Evolutionary conservation across 2,113 vertebrate genomes (phyloP).

Genomic region (Ptyas mucosa): DNA sequence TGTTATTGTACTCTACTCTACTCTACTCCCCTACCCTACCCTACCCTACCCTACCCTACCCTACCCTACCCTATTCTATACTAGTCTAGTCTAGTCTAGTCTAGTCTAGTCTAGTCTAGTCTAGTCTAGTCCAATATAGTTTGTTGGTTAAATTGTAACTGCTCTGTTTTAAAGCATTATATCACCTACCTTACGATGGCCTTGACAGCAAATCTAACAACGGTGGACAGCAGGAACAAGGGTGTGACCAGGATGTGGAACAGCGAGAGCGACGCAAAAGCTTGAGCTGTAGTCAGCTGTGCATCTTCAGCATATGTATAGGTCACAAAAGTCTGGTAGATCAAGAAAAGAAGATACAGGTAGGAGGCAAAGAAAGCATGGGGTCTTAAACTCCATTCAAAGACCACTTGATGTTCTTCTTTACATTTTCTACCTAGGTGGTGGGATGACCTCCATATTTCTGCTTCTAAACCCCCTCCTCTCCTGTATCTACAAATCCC

Average conservation of each 20-base stretch:
- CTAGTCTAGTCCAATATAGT: background rate
- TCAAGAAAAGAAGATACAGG: background rate
- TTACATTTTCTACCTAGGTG: background rate
- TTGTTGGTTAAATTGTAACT: background rate
- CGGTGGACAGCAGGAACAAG: slow-evolving; percentile 92
- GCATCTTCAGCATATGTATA: slow-evolving; percentile 66
- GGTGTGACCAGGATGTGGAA: slow-evolving; percentile 97
- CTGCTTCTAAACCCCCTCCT: too few species aligned
- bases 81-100: accelerated
- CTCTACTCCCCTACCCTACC: too few species aligned
- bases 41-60: accelerated
- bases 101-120: accelerated
- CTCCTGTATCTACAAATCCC: background rate
- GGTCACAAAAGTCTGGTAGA: slow-evolving; percentile 84
- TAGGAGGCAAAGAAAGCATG: background rate
- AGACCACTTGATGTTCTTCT: background rate
- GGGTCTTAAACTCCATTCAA: background rate
- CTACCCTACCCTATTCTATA: too few species aligned
- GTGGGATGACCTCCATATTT: background rate
- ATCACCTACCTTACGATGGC: slow-evolving; percentile 85
- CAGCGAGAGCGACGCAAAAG: slow-evolving; percentile 89
- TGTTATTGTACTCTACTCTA: background rate
- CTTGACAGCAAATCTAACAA: slow-evolving; percentile 96
- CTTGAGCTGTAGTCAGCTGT: slow-evolving; percentile 75
- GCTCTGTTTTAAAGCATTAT: background rate